A percentile compares a stretch with the other conserved stretches of the same genome.
Evolutionary conservation across 2,888 invertebrate genomes (phyloP).

Genomic region (Drosophila monieri): DNA sequence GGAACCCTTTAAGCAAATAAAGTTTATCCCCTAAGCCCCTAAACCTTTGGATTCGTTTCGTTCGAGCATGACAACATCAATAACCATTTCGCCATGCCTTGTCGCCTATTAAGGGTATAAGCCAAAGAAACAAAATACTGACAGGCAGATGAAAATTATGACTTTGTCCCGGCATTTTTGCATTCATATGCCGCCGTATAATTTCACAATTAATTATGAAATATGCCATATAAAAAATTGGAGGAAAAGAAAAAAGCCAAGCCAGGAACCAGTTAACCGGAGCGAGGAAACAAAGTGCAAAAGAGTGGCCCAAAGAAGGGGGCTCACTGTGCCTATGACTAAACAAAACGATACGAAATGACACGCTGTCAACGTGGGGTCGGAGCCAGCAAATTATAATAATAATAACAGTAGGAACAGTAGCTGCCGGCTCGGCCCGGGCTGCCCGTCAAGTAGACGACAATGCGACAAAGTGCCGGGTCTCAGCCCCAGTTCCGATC

Average conservation of each 20-base stretch:
- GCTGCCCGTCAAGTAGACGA: conserved; percentile 51
- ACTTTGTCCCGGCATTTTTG: conserved; percentile 61
- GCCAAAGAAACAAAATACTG: conserved; percentile 20
- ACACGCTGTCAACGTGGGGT: conserved; percentile 75
- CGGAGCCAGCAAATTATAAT: conserved; percentile 68
- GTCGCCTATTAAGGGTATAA: conserved; percentile 38
- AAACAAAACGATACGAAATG: conserved; percentile 76
- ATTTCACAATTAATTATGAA: conserved; percentile 79
- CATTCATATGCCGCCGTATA: conserved; percentile 67
- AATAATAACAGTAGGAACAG: conserved; percentile 69
- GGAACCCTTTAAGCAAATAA: not conserved
- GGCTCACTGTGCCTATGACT: conserved; percentile 63
- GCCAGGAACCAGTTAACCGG: conserved; percentile 41
- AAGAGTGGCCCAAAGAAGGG: conserved; percentile 14
- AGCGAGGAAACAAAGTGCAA: conserved; percentile 22
- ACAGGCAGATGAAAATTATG: conserved; percentile 64
- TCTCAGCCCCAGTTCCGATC: conserved; percentile 35
- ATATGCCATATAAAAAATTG: conserved; percentile 56
- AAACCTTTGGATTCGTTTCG: not conserved
- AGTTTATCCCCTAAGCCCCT: not conserved
- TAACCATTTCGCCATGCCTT: conserved; percentile 15
- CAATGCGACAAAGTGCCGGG: conserved; percentile 79
- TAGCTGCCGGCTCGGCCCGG: conserved; percentile 54
- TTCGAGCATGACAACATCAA: not conserved
- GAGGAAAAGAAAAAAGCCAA: conserved; percentile 15